Conservation (phyloP, 2,888 invertebrate genomes). For the Chloromyia formosa region DNA sequence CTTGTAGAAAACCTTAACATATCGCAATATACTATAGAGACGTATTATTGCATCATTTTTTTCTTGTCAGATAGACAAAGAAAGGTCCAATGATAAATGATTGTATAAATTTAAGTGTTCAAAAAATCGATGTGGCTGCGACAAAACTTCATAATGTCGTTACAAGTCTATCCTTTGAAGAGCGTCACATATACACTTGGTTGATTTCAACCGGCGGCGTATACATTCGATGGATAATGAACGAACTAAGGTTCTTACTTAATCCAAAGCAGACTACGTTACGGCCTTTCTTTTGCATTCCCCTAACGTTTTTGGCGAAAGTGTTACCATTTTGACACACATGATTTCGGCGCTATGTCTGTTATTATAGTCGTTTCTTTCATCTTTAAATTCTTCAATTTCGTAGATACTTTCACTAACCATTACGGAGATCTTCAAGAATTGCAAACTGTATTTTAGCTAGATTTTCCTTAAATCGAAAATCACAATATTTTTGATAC, state of each 20-base stretch:
- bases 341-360: too few relatives aligned
- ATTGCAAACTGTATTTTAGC: too few relatives aligned
- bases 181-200: conserved; percentile 23
- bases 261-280: conserved; percentile 18
- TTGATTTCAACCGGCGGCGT: neutral
- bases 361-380: conserved; percentile 48
- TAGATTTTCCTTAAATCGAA: too few relatives aligned
- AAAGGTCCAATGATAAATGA: conserved; percentile 34
- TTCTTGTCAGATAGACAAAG: too few relatives aligned
- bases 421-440: too few relatives aligned
- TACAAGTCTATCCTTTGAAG: conserved; percentile 31
- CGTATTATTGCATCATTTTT: too few relatives aligned
- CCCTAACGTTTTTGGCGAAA: too few relatives aligned
- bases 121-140: conserved; percentile 38
- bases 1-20: too few relatives aligned
- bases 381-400: neutral
- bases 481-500: too few relatives aligned
- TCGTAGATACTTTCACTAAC: too few relatives aligned
- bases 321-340: too few relatives aligned
- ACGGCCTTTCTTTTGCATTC: conserved; percentile 48
- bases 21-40: too few relatives aligned
- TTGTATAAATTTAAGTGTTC: conserved; percentile 26
- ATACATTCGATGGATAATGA: neutral
- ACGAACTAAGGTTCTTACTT: neutral
- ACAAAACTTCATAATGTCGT: conserved; percentile 40